Conservation (phyloP, 2,797 vertebrate species). For the Simalia tracyae region DNA sequence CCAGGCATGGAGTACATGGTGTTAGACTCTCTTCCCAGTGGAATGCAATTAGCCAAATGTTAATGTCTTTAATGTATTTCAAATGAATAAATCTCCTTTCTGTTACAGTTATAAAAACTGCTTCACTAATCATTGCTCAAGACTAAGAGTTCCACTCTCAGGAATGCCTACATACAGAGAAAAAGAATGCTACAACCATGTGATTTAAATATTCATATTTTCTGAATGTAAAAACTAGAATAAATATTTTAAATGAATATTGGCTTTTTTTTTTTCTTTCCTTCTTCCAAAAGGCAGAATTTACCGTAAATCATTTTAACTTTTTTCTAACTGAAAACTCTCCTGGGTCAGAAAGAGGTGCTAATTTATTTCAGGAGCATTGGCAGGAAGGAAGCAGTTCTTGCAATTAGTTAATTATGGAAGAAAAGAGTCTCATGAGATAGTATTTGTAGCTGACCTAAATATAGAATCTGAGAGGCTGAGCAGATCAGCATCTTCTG, state of each 20-base stretch:
- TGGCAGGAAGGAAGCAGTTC: neutral
- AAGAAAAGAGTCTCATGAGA: neutral
- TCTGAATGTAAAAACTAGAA: neutral
- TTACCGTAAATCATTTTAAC: neutral
- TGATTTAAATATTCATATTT: neutral
- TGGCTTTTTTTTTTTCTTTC: neutral
- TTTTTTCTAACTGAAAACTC: neutral
- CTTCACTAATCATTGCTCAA: neutral
- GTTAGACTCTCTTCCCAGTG: neutral
- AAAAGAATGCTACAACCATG: neutral
- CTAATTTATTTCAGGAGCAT: neutral
- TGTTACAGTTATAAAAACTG: neutral
- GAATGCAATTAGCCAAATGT: neutral
- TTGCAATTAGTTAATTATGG: neutral
- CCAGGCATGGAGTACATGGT: neutral
- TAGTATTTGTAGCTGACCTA: neutral
- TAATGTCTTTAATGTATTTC: neutral
- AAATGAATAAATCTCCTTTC: neutral
- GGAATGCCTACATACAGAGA: neutral
- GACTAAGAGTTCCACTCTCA: neutral
- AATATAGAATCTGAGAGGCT: neutral
- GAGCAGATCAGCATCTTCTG: neutral
- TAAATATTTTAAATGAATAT: neutral
- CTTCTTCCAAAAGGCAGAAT: neutral
- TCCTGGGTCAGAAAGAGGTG: neutral